Base-by-base conservation (phyloP, 2,888 invertebrate species). In the Heliconius hortense region DNA sequence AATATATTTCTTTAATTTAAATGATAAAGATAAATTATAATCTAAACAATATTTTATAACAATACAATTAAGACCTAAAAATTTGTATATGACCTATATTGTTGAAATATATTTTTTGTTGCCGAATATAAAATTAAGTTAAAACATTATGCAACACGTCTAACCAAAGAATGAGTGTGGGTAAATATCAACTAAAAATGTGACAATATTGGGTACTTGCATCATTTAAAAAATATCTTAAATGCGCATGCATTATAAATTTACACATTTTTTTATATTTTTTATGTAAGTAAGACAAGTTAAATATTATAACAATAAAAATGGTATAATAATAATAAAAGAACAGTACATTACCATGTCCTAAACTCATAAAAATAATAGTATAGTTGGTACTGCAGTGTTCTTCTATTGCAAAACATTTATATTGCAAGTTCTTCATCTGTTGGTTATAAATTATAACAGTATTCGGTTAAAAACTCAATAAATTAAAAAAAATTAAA, bases 1-100 rank as follows among this genome's bases (percentile, higher is more conserved):
- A 64, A 35, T 64, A 64, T 64, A 64, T 64, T 64, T 64, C 64
- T 64, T 64, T 39, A 35, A 39, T 64, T 64, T 64, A 39, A 64
- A 39, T 64, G 10, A 35, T 31, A n/a, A 13, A 13, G 4, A 13
- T 39, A 64, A 13, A 24, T 39, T n/a, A 64, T 64, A 64, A 39
- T 39, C 5, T 35, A 64, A 64, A 21, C 11, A 64, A 24, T n/a
- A 13, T 26, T 64, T 35, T 4, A 15, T 39, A 39, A 64, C 56
- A 56, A 56, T n/a, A 56, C 56, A n/a, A 56, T n/a, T n/a, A 56
- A 56, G n/a, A 56, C n/a, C 21, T 56, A 56, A n/a, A n/a, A n/a
- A 56, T 1, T 21, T 10, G n/a, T 56, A 10, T 56, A 56, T 56
- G 56, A n/a, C n/a, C 8, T 56, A 8, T 56, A n/a, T 56, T n/a